Conservation (phyloP, 2,888 invertebrate genomes). For the Drosophila demipolita region DNA sequence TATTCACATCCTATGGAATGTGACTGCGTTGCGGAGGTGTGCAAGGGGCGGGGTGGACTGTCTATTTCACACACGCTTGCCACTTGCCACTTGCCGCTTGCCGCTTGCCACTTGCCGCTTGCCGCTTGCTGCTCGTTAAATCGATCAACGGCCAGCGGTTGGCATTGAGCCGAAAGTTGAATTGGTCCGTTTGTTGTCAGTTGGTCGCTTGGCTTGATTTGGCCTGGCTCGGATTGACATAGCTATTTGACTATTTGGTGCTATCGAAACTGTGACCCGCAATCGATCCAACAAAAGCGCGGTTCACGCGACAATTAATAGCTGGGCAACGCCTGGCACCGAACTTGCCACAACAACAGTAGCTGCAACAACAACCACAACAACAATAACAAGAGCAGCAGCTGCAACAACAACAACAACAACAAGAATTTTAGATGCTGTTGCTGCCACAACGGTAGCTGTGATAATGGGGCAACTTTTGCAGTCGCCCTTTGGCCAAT, state of each 20-base stretch:
- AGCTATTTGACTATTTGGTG: slow-evolving; percentile 33
- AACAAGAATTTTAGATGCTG: slow-evolving; percentile 6
- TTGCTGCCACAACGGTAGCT: slow-evolving; percentile 61
- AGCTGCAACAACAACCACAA: background rate
- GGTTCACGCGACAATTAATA: slow-evolving; percentile 80
- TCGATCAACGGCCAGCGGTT: slow-evolving; percentile 75
- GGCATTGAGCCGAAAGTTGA: slow-evolving; percentile 64
- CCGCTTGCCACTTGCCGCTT: background rate
- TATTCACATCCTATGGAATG: slow-evolving; percentile 27
- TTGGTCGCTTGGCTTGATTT: slow-evolving; percentile 14
- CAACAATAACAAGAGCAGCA: background rate
- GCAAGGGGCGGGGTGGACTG: background rate
- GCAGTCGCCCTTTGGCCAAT: slow-evolving; percentile 50
- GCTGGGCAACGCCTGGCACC: slow-evolving; percentile 67
- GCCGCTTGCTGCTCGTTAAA: slow-evolving; percentile 60
- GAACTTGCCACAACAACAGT: slow-evolving; percentile 24
- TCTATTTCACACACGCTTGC: background rate
- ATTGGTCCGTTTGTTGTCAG: slow-evolving; percentile 30
- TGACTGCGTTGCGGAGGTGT: background rate
- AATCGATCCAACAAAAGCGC: slow-evolving; percentile 75
- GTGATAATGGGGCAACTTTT: slow-evolving; percentile 71
- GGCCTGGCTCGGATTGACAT: slow-evolving; percentile 44
- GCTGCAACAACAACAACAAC: background rate
- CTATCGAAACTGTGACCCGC: slow-evolving; percentile 74
- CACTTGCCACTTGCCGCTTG: background rate